Conservation (phyloP, 1,140 invertebrate species). For the Zaprionus lachaisei region DNA sequence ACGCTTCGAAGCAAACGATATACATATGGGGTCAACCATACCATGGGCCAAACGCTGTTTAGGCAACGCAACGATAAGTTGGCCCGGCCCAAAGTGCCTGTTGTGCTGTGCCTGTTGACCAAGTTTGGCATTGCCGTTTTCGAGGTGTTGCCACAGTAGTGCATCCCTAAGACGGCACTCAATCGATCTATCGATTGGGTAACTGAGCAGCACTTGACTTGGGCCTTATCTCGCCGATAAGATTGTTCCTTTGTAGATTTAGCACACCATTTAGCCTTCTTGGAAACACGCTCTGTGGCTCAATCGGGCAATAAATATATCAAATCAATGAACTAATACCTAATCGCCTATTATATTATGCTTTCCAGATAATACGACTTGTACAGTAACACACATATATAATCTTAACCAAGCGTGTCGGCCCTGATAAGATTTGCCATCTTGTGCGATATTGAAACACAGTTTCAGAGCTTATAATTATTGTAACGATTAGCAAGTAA, state of each 20-base stretch:
- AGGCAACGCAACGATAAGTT: neutral
- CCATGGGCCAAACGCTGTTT: neutral
- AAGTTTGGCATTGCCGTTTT: slow-evolving; percentile 33
- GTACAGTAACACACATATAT: neutral
- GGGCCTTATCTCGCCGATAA: neutral
- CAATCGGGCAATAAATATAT: neutral
- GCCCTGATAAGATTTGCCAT: neutral
- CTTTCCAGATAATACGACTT: neutral
- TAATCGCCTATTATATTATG: slow-evolving; percentile 41
- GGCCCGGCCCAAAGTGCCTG: neutral
- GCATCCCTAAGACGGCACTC: neutral
- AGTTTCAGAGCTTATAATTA: neutral
- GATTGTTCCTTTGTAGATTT: slow-evolving; percentile 2
- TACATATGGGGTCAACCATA: neutral
- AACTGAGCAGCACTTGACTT: slow-evolving; percentile 1
- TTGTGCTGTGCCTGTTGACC: slow-evolving; percentile 37
- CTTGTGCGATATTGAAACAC: neutral
- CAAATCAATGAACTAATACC: slow-evolving; percentile 17
- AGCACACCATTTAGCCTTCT: slow-evolving; percentile 9
- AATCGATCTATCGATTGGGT: neutral
- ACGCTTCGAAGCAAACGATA: neutral
- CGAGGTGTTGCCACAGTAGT: neutral
- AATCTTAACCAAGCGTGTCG: neutral
- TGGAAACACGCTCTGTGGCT: slow-evolving; percentile 8
- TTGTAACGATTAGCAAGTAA: neutral